Base-by-base conservation (phyloP, 2,113 vertebrate genomes). In the Percina caprodes region DNA sequence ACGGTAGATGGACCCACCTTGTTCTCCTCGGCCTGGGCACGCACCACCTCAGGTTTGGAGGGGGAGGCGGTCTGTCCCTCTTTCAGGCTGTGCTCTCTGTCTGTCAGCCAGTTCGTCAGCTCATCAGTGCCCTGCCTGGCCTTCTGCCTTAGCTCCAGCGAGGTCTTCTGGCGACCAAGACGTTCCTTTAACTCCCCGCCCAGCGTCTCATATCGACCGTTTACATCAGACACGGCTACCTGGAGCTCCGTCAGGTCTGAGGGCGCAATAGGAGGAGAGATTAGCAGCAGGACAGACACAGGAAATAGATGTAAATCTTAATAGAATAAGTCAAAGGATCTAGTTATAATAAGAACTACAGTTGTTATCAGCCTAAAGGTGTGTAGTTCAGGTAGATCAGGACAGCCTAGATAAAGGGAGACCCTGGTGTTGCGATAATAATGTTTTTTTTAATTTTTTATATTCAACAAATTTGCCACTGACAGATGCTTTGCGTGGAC, bases 201-300 rank as follows among this genome's bases (percentile, higher is more conserved):
- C 6, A 99, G 93, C 18, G 85, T 87, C 80, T 97, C 97, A 46
- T 98, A 96, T 54, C 91, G 95, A 62, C 88, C 81, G 80, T 93
- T 97, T 83, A 98, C 95, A 0, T 99, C 98, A 0, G 97, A 95
- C 86, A 98, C 92, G 1, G 96, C 94, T 2, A 98, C 96, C 92
- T 99, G 98, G 86, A 99, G 97, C 92, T 98, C 96, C 0, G 98
- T 98, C 93, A 99, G 94, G 89, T 99, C 98, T 99, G 92, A 79
- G 26, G 61, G 52, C 14, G 65, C 11, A 42, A 13, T 2, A 4
- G 65, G 0, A 42, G 5, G 8, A 54, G 6, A 51, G 18, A 49
- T 33, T 15, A 71, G 3, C 16, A 65, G n/a, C 23, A 14, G 8
- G 6, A 13, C 5, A 18, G 6, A 30, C 30, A n/a, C 15, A 49